These are phyloP conservation scores for Cataglyphis livida DNA, from an alignment of 2,888 invertebrate genomes.

Conservation along the genomic window DNA sequence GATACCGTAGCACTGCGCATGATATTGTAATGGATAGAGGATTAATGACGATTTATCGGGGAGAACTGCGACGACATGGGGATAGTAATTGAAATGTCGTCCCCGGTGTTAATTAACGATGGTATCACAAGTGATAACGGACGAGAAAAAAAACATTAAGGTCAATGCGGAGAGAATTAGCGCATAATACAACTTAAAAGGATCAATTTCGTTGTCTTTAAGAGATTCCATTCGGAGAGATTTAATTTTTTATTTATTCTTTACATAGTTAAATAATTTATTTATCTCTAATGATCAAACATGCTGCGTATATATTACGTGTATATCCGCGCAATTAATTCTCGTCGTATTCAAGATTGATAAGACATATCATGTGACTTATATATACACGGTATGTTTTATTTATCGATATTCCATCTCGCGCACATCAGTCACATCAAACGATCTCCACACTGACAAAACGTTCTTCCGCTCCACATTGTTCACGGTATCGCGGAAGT, in stretches of 20 bases:
- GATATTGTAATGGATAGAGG: constrained; percentile 34
- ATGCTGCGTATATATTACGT: too few species aligned
- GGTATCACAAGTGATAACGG: neutral
- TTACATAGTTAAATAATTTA: neutral
- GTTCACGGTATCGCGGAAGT: constrained; percentile 60
- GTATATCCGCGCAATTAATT: constrained; percentile 8
- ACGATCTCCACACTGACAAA: constrained; percentile 53
- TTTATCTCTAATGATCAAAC: neutral
- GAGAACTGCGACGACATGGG: neutral
- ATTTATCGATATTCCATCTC: constrained; percentile 1
- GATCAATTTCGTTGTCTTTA: neutral
- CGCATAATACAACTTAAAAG: neutral
- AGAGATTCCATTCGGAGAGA: neutral
- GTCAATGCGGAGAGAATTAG: neutral
- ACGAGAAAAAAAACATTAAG: neutral
- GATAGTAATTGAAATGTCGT: constrained; percentile 8
- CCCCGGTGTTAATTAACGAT: neutral
- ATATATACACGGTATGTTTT: neutral
- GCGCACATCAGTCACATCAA: constrained; percentile 14
- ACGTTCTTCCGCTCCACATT: constrained; percentile 62
- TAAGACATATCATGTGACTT: neutral
- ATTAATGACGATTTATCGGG: constrained; percentile 23
- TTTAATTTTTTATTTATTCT: neutral
- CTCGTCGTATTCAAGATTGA: neutral
- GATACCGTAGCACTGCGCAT: constrained; percentile 26